Base-by-base conservation (phyloP, 2,797 vertebrate species). In the Enteromius viviparus region DNA sequence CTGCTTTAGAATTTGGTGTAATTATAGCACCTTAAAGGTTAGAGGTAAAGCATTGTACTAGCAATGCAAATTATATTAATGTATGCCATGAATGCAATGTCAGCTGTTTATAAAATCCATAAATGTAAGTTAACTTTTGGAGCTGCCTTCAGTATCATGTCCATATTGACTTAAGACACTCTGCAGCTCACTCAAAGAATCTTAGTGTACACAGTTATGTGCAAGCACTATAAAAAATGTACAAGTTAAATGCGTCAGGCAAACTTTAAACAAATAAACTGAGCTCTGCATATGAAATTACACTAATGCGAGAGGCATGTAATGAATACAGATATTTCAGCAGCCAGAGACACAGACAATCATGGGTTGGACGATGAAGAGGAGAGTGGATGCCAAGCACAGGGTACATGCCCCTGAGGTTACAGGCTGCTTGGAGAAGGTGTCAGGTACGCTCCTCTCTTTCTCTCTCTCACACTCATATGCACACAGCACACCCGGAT, bases 401-500 rank as follows among this genome's bases (percentile, higher is more conserved):
- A 72, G 82, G 80, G 75, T 66, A 26, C 76, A 83, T 84, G 70
- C 78, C 87, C 85, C 79, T 86, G 85, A 84, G 85, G 85, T 89
- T 88, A 77, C 60, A 83, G 76, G 80, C 82, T 81, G 80, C 55
- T 82, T 55, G 49, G 72, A 89, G 93, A 92, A 91, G 92, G 92
- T 93, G 93, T 94, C 93, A 94, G 94, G 94, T 95, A 87, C 80
- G 84, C 85, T 34, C 87, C 91, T 88, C 76, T 64, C 66, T 3
- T 76, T 23, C 42, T 14, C 89, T 92, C 42, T 45, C 42, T 11
- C 89, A 89, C 76, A 60, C 85, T 55, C 82, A 85, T 60, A 69
- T 87, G 47, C 91, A 91, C 91, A 91, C 92, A 93, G 93, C 88
- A 89, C 8, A 87, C 89, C 91, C 82, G 93, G 93, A 94, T 95